Percentiles rank a stretch among this genome's conserved stretches.
Evolutionary conservation across 35 echinoderm and acorn worm species (phyloP).

Genomic region (Apostichopus californicus): DNA sequence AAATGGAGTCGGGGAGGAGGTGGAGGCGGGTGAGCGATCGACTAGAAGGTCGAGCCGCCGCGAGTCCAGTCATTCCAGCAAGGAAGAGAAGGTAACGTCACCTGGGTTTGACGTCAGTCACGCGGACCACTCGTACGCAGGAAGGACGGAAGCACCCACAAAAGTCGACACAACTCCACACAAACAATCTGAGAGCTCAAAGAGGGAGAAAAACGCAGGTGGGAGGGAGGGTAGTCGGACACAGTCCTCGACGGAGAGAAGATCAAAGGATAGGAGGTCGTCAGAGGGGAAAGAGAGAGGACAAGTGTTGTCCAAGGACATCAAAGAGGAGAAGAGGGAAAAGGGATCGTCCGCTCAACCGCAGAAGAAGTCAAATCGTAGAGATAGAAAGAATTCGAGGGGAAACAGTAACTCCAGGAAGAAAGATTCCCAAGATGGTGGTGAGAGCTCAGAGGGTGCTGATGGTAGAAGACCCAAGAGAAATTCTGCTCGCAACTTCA

Average conservation of each 20-base stretch:
- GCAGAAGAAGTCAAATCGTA: neutral
- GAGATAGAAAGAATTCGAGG: neutral
- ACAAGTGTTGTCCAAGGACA: neutral
- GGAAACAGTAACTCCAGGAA: neutral
- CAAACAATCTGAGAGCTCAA: neutral
- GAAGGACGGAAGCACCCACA: neutral
- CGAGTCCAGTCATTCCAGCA: neutral
- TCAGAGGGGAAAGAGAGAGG: neutral
- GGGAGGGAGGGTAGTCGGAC: neutral
- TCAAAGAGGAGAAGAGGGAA: neutral
- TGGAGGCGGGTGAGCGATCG: neutral
- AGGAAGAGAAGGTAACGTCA: neutral
- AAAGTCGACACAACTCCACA: neutral
- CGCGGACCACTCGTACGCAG: slow-evolving; percentile 49
- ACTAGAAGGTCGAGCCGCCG: neutral
- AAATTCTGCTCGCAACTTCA: slow-evolving; percentile 10
- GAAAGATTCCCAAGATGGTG: neutral
- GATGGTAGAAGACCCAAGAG: slow-evolving; percentile 22
- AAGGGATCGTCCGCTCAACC: neutral
- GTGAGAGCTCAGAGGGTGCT: neutral
- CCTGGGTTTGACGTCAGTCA: neutral
- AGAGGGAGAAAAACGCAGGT: neutral
- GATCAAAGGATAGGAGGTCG: slow-evolving; percentile 7
- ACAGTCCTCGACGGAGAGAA: neutral
- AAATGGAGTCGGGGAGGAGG: neutral